phyloP scores from a whole-genome alignment of 2,888 invertebrate species.

The Hypsopygia costalis region DNA sequence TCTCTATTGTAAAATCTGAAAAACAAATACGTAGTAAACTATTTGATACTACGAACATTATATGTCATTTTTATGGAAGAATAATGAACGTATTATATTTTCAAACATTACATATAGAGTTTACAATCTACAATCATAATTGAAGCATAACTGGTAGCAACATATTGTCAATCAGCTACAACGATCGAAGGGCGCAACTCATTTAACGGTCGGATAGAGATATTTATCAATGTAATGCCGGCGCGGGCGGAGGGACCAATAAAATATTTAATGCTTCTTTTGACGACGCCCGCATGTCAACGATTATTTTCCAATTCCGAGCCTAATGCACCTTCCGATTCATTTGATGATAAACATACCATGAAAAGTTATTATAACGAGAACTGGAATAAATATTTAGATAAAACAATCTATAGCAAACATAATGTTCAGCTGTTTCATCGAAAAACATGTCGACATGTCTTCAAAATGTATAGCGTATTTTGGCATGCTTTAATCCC shows the following conservation, averaged over 20 bases:
- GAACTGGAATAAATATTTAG: no score
- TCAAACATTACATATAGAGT: no score
- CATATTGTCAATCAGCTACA: slow-evolving; percentile 8
- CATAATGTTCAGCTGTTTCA: no score
- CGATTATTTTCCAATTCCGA: slow-evolving; percentile 31
- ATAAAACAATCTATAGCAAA: no score
- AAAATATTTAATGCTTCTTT: slow-evolving; percentile 40
- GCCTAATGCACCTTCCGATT: slow-evolving; percentile 30
- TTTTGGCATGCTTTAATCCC: slow-evolving; percentile 69
- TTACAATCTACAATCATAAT: no score
- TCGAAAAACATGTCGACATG: slow-evolving; percentile 30
- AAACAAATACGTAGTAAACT: no score
- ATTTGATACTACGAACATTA: no score
- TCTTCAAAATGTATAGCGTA: slow-evolving; percentile 44
- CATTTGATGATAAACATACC: neutral
- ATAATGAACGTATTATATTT: no score
- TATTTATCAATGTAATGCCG: slow-evolving; percentile 45
- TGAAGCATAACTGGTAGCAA: neutral
- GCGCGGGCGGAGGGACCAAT: slow-evolving; percentile 53
- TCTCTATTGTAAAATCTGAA: no score
- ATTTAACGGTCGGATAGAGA: slow-evolving; percentile 45
- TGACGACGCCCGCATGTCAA: slow-evolving; percentile 55
- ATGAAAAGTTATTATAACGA: no score
- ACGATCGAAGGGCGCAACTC: slow-evolving; percentile 25
- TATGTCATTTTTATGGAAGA: no score